Evolutionary conservation across 2,797 vertebrate genomes (phyloP).

Genomic region (Yasuhikotakia modesta): DNA sequence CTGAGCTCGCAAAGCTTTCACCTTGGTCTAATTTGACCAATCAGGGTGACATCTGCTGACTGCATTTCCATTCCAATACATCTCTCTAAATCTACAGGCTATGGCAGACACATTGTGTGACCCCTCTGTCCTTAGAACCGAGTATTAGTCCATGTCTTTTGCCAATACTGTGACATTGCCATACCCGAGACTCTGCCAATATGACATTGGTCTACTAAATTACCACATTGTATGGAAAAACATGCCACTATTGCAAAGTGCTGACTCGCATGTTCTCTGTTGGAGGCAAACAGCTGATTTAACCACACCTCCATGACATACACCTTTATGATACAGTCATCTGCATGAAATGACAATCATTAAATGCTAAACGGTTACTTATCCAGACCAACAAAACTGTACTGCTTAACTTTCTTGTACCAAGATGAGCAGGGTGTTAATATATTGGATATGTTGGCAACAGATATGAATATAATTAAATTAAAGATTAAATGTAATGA

Average conservation of each 20-base stretch:
- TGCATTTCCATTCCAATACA: slow-evolving; percentile 30
- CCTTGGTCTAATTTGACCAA: slow-evolving; percentile 40
- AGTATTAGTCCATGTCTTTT: slow-evolving; percentile 16
- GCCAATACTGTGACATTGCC: no score
- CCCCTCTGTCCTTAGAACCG: slow-evolving; percentile 22
- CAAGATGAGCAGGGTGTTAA: neutral
- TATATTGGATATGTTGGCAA: no score
- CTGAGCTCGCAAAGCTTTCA: slow-evolving; percentile 43
- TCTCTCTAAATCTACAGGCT: slow-evolving; percentile 15
- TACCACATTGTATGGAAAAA: slow-evolving; percentile 23
- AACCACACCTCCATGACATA: slow-evolving; percentile 14
- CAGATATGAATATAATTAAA: neutral
- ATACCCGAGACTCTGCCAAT: neutral
- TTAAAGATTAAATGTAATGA: neutral
- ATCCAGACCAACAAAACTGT: neutral
- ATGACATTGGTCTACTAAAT: slow-evolving; percentile 18
- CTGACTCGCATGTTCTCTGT: neutral
- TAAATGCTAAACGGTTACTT: neutral
- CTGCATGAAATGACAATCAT: neutral
- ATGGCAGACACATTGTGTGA: neutral
- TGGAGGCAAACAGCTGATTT: slow-evolving; percentile 23
- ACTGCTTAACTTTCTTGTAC: neutral
- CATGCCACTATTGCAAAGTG: neutral
- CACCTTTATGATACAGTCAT: slow-evolving; percentile 12
- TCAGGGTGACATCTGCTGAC: slow-evolving; percentile 39